Base-by-base conservation (phyloP, 2,888 invertebrate genomes). In the Nymphalis polychloros region DNA sequence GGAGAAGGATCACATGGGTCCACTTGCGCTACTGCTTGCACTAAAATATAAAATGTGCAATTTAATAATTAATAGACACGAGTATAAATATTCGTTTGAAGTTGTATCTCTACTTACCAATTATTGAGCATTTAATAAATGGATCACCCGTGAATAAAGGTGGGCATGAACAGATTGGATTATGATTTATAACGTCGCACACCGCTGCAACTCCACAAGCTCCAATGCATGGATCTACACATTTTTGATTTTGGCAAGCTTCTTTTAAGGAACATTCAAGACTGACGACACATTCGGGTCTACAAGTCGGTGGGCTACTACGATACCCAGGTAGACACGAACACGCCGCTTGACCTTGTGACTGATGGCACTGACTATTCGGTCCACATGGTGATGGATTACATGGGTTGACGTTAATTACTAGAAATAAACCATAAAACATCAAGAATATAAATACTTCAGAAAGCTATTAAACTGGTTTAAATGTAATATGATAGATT, bases 381-480 rank as follows among this genome's bases (percentile, higher is more conserved):
- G 95, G 94, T 59, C 97, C 97, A 82, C 97, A 97, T 1, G 97
- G 96, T 61, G 96, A 95, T 46, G 96, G 96, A 72, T 94, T 90
- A 80, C 97, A 97, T 23, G 96, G 95, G 84, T 95, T 95, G 68
- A 78, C 73, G 5, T 81, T 74, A 19, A 76, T 72, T 64, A 83
- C 90, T 90, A 77, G 59, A 88, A 88, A 50, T 71, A 67, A 23
- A 31, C 8, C 31, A 53, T 53, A 31, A 7, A 8, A 55, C 7
- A 16, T 55, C n/a, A 55, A 55, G 8, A 17, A 55, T 19, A 8
- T 57, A n/a, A 5, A 16, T 27, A 17, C 6, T 31, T 31, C 3
- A 31, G 31, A 55, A 31, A 17, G n/a, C 17, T 4, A 55, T 17
- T n/a, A 57, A 57, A 31, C 17, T 31, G 8, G 5, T 16, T n/a